Evolutionary conservation across 2,888 invertebrate genomes (phyloP), one percentile per base, ranked within the genome.

Genomic region (Agrotis segetum): DNA sequence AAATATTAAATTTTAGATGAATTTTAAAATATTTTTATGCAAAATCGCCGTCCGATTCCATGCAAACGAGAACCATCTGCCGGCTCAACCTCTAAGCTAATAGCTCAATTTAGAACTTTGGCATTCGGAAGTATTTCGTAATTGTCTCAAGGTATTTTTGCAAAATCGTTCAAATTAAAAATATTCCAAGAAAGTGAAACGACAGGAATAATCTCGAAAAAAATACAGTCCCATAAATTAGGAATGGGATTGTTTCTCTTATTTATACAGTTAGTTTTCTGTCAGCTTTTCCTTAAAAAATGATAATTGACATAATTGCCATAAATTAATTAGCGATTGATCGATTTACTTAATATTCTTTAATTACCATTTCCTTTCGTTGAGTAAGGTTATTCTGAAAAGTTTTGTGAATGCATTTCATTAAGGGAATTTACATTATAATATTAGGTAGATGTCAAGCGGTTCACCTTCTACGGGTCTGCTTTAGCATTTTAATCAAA

Each of bases 391-490:
- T 60, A 19, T 52, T 63, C 59, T 73, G 52, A 65, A 81, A 67
- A 58, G 65, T 60, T 67, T 71, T 68, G 52, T 79, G 64, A 73
- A 77, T 74, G 21, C 53, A 71, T 70, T 62, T 56, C 53, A 69
- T 74, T 71, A 78, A 77, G 74, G 77, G 79, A 81, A 58, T 81
- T 40, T 60, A 63, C 19, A 71, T 50, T 68, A 65, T 68, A 78
- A 65, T 68, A 78, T 79, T 67, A 75, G 67, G 75, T 76, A 73
- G 69, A 74, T 85, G 85, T 82, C 79, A 83, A 90, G 88, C 65
- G 78, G 92, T 90, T 92, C 82, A 88, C 92, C 92, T 92, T 92
- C 91, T 87, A 86, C 85, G 67, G 79, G 71, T 81, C 66, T 67
- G 46, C 64, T 77, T 74, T 68, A 63, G 77, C 72, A 79, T 85